A percentile compares a stretch with the other conserved stretches of the same genome.
phyloP scores from a whole-genome alignment of 2,797 vertebrate genomes.

The Sebastes steindachneri region DNA sequence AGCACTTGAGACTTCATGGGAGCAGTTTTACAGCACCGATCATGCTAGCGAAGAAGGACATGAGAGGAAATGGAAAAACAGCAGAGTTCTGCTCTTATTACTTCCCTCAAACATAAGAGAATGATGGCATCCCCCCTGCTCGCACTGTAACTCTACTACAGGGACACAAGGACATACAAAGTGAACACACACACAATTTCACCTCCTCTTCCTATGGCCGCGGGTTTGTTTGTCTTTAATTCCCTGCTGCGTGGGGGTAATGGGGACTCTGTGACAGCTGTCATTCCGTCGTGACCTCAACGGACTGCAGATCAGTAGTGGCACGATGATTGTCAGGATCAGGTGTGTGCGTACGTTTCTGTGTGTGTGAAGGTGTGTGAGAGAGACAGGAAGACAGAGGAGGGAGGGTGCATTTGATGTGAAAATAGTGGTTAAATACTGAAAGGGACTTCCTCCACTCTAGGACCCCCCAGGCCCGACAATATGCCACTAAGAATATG shows the following conservation, averaged over 20 bases:
- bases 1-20: slow-evolving; percentile 18
- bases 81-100: slow-evolving; percentile 60
- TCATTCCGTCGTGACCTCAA: slow-evolving; percentile 83
- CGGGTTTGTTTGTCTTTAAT: slow-evolving; percentile 87
- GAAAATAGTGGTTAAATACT: slow-evolving; percentile 79
- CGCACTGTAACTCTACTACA: slow-evolving; percentile 60
- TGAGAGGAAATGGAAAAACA: slow-evolving; percentile 66
- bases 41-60: slow-evolving; percentile 47
- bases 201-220: slow-evolving; percentile 62
- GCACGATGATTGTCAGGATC: slow-evolving; percentile 79
- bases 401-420: slow-evolving; percentile 54
- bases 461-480: slow-evolving; percentile 67
- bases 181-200: slow-evolving; percentile 58
- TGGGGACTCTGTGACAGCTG: slow-evolving; percentile 84
- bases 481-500: slow-evolving; percentile 79
- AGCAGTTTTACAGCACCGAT: slow-evolving; percentile 42
- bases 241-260: slow-evolving; percentile 79
- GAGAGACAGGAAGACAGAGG: not conserved
- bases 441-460: slow-evolving; percentile 74
- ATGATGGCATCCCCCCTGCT: slow-evolving; percentile 41
- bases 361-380: slow-evolving; percentile 42
- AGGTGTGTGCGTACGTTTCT: slow-evolving; percentile 54
- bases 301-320: slow-evolving; percentile 78
- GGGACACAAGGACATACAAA: slow-evolving; percentile 53
- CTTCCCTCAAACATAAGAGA: slow-evolving; percentile 68